phyloP scores from a whole-genome alignment of 2,113 vertebrate species.

The Lampris incognitus region DNA sequence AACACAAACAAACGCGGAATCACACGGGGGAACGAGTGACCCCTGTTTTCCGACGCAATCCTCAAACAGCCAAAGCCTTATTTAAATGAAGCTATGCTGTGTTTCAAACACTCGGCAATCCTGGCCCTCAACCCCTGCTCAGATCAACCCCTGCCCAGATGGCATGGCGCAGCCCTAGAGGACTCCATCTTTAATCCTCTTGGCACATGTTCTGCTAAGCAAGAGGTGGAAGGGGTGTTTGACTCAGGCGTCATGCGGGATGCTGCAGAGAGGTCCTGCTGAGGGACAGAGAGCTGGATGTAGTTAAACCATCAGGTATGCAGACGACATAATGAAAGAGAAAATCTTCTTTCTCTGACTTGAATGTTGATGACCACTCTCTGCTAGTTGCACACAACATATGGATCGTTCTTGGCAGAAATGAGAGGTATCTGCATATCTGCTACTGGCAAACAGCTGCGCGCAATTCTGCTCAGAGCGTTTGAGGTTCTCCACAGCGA shows the following conservation, averaged over 20 bases:
- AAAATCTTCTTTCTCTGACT: background rate
- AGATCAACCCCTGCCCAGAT: constrained; percentile 80
- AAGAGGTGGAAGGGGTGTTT: constrained; percentile 77
- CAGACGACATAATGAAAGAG: too few relatives aligned
- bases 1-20: background rate
- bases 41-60: background rate
- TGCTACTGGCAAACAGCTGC: background rate
- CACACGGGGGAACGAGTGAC: background rate
- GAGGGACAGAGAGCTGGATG: constrained; percentile 1
- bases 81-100: constrained; percentile 59
- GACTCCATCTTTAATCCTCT: constrained; percentile 80
- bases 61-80: constrained; percentile 37
- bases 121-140: constrained; percentile 63
- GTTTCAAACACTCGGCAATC: constrained; percentile 65
- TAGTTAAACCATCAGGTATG: background rate
- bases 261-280: constrained; percentile 43
- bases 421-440: constrained; percentile 1
- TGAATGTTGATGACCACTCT: background rate
- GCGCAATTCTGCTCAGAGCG: background rate
- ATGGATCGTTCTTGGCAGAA: background rate
- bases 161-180: constrained; percentile 71
- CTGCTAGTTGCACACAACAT: background rate
- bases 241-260: constrained; percentile 72
- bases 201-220: constrained; percentile 69
- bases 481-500: background rate